These are phyloP conservation scores for Sycon ciliatum DNA, from an alignment of 37 sponge, comb jelly and placozoan species.

Conservation along the genomic window DNA sequence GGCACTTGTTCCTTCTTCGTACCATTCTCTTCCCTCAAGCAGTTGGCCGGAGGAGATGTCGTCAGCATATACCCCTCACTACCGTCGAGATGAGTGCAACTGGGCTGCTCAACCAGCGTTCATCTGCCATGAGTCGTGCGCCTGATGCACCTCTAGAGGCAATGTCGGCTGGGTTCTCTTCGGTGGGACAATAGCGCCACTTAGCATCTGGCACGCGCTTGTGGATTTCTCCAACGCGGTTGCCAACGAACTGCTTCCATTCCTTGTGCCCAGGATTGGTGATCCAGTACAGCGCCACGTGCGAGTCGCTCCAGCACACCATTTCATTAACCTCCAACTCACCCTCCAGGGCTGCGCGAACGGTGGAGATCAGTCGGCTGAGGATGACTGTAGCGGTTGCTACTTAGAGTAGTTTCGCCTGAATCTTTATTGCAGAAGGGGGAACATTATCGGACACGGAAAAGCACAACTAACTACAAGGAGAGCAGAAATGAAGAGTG, in stretches of 20 bases:
- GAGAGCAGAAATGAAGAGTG: too few relatives aligned
- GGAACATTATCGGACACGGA: too few relatives aligned
- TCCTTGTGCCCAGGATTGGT: constrained; percentile 22
- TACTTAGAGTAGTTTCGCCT: too few relatives aligned
- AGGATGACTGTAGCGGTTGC: too few relatives aligned
- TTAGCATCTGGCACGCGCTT: background rate
- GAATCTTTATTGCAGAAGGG: too few relatives aligned
- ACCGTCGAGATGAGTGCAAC: too few relatives aligned
- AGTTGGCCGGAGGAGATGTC: too few relatives aligned
- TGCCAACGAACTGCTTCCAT: constrained; percentile 33
- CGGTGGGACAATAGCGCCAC: constrained; percentile 29
- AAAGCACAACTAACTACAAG: too few relatives aligned
- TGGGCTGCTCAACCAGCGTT: constrained; percentile 23
- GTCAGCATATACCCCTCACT: too few relatives aligned
- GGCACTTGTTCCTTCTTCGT: too few relatives aligned
- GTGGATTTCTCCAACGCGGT: constrained; percentile 20
- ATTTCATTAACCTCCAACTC: background rate
- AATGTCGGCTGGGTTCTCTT: constrained; percentile 24
- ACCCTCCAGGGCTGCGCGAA: background rate
- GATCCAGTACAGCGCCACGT: constrained; percentile 22
- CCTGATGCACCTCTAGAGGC: constrained; percentile 18
- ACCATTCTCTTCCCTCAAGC: too few relatives aligned
- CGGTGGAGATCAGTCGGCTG: constrained; percentile 24
- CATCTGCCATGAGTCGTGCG: background rate
- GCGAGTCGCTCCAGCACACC: constrained; percentile 17